These are phyloP conservation scores for Trichacis sp. DNA, from an alignment of 2,888 invertebrate genomes.

Conservation along the genomic window DNA sequence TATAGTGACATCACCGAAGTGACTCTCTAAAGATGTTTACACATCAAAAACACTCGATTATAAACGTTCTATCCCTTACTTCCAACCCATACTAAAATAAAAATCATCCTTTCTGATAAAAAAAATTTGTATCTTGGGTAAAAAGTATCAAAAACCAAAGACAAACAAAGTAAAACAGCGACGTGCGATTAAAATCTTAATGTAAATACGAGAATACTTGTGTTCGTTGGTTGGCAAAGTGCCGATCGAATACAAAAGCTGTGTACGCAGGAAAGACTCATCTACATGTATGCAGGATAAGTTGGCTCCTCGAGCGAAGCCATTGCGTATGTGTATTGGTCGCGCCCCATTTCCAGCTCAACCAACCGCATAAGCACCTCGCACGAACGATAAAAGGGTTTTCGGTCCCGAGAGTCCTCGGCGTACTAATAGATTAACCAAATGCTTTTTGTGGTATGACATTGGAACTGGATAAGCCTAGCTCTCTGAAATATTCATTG, in stretches of 20 bases:
- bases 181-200: slow-evolving; percentile 26
- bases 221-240: slow-evolving; percentile 28
- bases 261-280: slow-evolving; percentile 13
- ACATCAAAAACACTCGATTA: no score
- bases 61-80: no score
- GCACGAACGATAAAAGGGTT: slow-evolving; percentile 64
- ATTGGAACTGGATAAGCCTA: slow-evolving; percentile 43
- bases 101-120: no score
- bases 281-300: slow-evolving; percentile 9
- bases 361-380: slow-evolving; percentile 63
- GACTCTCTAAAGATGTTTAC: no score
- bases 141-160: background rate
- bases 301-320: slow-evolving; percentile 10
- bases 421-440: slow-evolving; percentile 60
- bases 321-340: slow-evolving; percentile 20
- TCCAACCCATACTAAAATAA: no score
- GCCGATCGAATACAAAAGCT: slow-evolving; percentile 32
- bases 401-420: slow-evolving; percentile 55
- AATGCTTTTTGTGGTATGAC: slow-evolving; percentile 61
- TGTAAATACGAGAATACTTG: slow-evolving; percentile 32
- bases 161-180: slow-evolving; percentile 23
- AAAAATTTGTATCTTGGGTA: no score
- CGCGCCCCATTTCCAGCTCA: slow-evolving; percentile 54
- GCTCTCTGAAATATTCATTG: slow-evolving; percentile 56
- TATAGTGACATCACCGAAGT: no score